Percentiles rank a stretch among this genome's conserved stretches.
phyloP scores from a whole-genome alignment of 1,140 invertebrate genomes.

The Tetragonula clypearis region DNA sequence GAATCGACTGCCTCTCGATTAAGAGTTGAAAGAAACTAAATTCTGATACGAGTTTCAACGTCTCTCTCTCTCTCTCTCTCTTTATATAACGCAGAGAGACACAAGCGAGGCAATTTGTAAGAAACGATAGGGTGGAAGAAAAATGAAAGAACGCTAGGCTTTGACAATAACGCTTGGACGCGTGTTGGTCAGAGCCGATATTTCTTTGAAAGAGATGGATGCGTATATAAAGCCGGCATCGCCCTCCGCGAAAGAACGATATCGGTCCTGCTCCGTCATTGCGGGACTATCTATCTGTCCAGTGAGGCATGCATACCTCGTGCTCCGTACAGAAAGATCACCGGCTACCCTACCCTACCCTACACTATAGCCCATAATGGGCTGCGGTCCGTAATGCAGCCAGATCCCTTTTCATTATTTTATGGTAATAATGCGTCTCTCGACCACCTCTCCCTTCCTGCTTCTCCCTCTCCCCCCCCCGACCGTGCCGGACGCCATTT shows the following conservation, averaged over 20 bases:
- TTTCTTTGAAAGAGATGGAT: slow-evolving; percentile 31
- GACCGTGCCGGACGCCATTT: slow-evolving; percentile 21
- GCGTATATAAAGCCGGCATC: slow-evolving; percentile 35
- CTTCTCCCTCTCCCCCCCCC: neutral
- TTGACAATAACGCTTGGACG: neutral
- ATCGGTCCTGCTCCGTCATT: slow-evolving; percentile 65
- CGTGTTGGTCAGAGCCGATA: slow-evolving; percentile 22
- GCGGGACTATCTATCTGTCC: slow-evolving; percentile 67
- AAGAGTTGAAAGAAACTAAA: neutral
- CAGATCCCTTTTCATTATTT: slow-evolving; percentile 74
- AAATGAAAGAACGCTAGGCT: neutral
- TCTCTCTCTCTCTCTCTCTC: neutral
- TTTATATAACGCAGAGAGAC: neutral
- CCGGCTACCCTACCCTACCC: slow-evolving; percentile 41
- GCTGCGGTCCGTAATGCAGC: slow-evolving; percentile 62
- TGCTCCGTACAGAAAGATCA: slow-evolving; percentile 53
- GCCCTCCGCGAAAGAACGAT: slow-evolving; percentile 40
- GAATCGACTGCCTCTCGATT: too few species aligned
- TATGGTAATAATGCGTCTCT: slow-evolving; percentile 71
- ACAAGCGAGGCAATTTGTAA: neutral
- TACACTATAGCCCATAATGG: slow-evolving; percentile 51
- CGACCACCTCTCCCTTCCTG: slow-evolving; percentile 20
- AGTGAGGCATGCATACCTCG: slow-evolving; percentile 64
- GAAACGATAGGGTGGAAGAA: neutral
- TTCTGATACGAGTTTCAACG: neutral